Evolutionary conservation across 2,113 vertebrate species (phyloP).

Genomic region (Apodemus sylvaticus): DNA sequence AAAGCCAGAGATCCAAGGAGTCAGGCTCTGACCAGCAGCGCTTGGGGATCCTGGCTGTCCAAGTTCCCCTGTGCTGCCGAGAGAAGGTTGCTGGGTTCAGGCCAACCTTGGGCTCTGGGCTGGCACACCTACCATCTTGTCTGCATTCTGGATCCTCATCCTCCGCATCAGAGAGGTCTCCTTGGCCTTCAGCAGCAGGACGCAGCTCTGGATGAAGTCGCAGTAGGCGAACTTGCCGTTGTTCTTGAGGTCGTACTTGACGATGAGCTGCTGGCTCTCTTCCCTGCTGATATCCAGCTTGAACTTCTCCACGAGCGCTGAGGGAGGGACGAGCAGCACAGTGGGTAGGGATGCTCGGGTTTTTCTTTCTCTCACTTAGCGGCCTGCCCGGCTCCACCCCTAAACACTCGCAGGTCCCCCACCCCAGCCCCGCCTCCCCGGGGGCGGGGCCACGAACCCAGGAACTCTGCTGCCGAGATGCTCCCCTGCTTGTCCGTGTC

Average conservation of each 20-base stretch:
- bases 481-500: conserved; percentile 80
- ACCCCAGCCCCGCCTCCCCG: neutral
- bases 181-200: conserved; percentile 81
- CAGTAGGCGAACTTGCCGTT: conserved; percentile 83
- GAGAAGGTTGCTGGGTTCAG: neutral
- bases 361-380: accelerated
- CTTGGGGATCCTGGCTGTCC: accelerated
- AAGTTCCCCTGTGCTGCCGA: accelerated
- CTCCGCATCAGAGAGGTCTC: conserved; percentile 72
- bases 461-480: conserved; percentile 80
- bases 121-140: conserved; percentile 71
- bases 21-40: neutral
- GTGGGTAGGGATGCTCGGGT: accelerated
- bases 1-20: neutral
- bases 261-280: conserved; percentile 82
- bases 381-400: accelerated
- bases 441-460: conserved; percentile 76
- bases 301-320: conserved; percentile 84
- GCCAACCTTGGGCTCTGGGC: neutral
- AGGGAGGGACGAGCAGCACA: neutral
- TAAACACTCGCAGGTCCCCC: neutral
- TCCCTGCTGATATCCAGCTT: conserved; percentile 77
- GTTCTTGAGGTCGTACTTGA: conserved; percentile 81
- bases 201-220: conserved; percentile 84
- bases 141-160: conserved; percentile 78